phyloP scores from a whole-genome alignment of 2,888 invertebrate genomes.

The Orgyia antiqua region DNA sequence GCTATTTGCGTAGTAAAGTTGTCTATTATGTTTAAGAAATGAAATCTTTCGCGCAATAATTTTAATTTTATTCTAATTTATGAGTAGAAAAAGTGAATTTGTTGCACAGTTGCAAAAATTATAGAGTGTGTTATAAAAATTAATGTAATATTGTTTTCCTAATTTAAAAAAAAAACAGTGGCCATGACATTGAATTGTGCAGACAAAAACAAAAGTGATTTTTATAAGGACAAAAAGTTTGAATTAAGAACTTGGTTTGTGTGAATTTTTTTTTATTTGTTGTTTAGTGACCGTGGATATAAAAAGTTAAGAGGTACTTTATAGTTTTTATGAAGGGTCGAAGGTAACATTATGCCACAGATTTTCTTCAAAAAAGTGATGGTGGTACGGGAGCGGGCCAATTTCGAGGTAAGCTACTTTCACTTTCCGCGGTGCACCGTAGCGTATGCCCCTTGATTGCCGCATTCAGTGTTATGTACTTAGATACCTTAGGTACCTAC shows the following conservation, averaged over 20 bases:
- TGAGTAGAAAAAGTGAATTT: slow-evolving; percentile 2
- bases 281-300: slow-evolving; percentile 14
- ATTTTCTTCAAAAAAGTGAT: slow-evolving; percentile 76
- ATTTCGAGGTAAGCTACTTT: slow-evolving; percentile 73
- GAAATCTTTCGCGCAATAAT: slow-evolving; percentile 52
- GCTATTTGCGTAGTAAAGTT: slow-evolving; percentile 65
- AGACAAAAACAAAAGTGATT: slow-evolving; percentile 19
- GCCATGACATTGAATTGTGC: slow-evolving; percentile 23
- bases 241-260: slow-evolving; percentile 5
- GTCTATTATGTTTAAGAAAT: slow-evolving; percentile 60
- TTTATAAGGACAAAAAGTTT: slow-evolving; percentile 9
- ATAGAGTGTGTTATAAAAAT: slow-evolving; percentile 1
- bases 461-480: slow-evolving; percentile 3
- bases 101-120: neutral
- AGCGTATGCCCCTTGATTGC: slow-evolving; percentile 28
- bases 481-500: no score
- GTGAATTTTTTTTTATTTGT: slow-evolving; percentile 12
- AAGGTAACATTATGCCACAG: slow-evolving; percentile 68
- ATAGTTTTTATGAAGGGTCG: slow-evolving; percentile 23
- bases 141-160: slow-evolving; percentile 6
- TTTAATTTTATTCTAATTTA: slow-evolving; percentile 9
- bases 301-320: neutral
- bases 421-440: slow-evolving; percentile 48
- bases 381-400: slow-evolving; percentile 64
- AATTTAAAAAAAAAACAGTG: slow-evolving; percentile 20